Base-by-base conservation (phyloP, 1,140 invertebrate species). In the Eufriesea mexicana region DNA sequence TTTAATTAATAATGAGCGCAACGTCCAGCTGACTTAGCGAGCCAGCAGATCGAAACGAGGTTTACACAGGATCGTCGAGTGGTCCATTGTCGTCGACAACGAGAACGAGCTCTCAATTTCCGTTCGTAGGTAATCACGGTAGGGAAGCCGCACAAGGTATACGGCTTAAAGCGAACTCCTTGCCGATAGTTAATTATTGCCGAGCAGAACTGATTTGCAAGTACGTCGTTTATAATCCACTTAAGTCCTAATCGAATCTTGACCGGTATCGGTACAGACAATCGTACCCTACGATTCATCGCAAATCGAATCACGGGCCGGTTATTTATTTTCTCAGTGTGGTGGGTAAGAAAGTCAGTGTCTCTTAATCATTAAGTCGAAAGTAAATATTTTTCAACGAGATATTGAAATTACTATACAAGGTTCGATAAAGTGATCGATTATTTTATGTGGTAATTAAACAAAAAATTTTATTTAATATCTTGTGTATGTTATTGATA, bases 191-290 rank as follows among this genome's bases (percentile, higher is more conserved):
- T 89, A 89, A 89, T 89, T 89, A 89, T 89, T 84, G 87, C 64
- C 80, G 87, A 84, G 75, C 84, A 84, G 64, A 89, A 86, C 84
- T 88, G 88, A 89, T 88, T 89, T 89, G 87, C 87, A 89, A 89
- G 84, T 89, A 86, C 88, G 84, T 84, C 87, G 84, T 89, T 89
- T 89, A 89, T 89, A 89, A 89, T 89, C 87, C 88, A 89, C 84
- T 89, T 86, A 89, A 84, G 84, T 66, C 75, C 81, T 89, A 86
- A 89, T 89, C 88, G 86, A 89, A 89, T 89, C 59, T 78, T 71
- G 84, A 75, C 80, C 79, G 79, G 72, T 73, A 59, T 78, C 80
- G 71, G 81, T 82, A 89, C 84, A 81, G 79, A 79, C 80, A 85
- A 84, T 81, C 71, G 61, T 73, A 67, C 71, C 74, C 62, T 57